A percentile compares a stretch with the other conserved stretches of the same genome.
phyloP scores from a whole-genome alignment of 2,888 invertebrate genomes.

The Leucophora obtusa region DNA sequence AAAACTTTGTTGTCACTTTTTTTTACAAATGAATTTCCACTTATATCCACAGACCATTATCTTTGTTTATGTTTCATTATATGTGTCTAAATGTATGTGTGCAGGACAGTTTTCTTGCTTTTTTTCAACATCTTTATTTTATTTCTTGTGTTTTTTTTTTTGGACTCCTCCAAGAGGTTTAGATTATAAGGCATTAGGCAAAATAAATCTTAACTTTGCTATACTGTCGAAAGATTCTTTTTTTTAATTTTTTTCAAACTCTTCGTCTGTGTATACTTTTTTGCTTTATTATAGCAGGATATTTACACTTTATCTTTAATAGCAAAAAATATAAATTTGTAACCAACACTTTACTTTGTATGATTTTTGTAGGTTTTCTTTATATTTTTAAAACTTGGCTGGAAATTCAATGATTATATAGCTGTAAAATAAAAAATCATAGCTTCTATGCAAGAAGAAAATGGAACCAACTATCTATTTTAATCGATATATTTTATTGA shows the following conservation, averaged over 20 bases:
- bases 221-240: constrained; percentile 10
- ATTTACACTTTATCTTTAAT: constrained; percentile 37
- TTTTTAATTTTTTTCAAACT: neutral
- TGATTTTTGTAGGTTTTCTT: constrained; percentile 17
- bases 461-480: too few relatives aligned
- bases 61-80: neutral
- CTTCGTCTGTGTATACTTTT: constrained; percentile 12
- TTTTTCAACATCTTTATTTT: constrained; percentile 6
- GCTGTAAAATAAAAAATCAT: too few relatives aligned
- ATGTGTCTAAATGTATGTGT: constrained; percentile 8
- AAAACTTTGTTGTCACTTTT: constrained; percentile 40
- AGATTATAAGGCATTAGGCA: constrained; percentile 45
- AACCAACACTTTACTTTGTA: constrained; percentile 13
- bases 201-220: constrained; percentile 47
- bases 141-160: neutral
- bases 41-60: constrained; percentile 46
- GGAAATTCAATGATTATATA: too few relatives aligned
- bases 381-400: neutral
- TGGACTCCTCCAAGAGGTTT: constrained; percentile 5
- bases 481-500: too few relatives aligned
- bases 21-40: constrained; percentile 51
- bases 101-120: neutral
- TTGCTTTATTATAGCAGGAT: neutral
- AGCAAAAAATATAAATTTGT: constrained; percentile 5
- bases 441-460: too few relatives aligned